A percentile compares a stretch with the other conserved stretches of the same genome.
Conservation (phyloP, 2,113 vertebrate species). For the Syrmaticus mikado region DNA sequence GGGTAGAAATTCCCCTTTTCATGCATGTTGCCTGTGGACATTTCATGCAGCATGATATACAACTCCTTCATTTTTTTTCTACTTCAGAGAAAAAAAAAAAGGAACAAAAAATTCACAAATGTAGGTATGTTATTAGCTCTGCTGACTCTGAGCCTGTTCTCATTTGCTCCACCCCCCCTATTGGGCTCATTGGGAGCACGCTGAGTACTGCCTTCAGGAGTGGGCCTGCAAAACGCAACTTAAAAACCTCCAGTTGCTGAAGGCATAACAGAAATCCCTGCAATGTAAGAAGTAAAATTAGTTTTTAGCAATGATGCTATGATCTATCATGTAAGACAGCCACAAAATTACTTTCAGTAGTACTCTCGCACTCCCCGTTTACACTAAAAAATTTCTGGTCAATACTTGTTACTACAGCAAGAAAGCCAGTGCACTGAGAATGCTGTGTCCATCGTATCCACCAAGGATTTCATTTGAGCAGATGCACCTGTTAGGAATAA, state of each 20-base stretch:
- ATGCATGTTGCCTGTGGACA: not conserved
- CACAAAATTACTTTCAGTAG: conserved; percentile 69
- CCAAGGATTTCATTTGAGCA: not conserved
- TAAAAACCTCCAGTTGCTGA: not conserved
- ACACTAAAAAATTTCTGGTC: conserved; percentile 34
- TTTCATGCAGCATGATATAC: not conserved
- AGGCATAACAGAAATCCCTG: not conserved
- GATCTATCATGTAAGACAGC: conserved; percentile 67
- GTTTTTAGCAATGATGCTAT: conserved; percentile 53
- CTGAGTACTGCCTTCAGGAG: not conserved
- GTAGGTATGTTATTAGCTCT: not conserved
- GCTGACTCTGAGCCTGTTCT: not conserved
- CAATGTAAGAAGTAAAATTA: conserved; percentile 42
- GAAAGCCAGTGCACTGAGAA: not conserved
- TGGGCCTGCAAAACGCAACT: not conserved
- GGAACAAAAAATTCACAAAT: not conserved
- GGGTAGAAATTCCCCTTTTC: not conserved
- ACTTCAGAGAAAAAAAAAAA: not conserved
- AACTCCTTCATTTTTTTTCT: conserved; percentile 1
- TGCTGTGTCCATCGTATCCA: not conserved
- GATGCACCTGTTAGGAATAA: not conserved
- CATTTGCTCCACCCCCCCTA: not conserved
- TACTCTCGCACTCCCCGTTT: conserved; percentile 36
- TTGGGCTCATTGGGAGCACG: not conserved
- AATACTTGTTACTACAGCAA: conserved; percentile 51